phyloP scores from a whole-genome alignment of 2,888 invertebrate species.

The Tigriopus californicus region DNA sequence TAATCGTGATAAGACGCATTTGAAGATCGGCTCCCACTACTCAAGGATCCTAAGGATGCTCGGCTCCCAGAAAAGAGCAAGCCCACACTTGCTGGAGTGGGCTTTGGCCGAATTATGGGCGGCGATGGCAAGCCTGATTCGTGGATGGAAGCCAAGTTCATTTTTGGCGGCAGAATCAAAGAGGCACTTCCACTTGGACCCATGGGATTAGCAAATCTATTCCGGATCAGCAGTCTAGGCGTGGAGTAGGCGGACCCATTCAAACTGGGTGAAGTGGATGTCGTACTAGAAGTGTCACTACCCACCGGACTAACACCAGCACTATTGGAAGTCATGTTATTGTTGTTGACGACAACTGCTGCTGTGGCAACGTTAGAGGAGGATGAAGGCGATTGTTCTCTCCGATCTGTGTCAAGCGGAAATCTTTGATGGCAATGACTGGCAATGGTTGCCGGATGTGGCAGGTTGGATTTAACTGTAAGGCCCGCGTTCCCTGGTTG shows the following conservation, averaged over 20 bases:
- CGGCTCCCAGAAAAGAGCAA: background rate
- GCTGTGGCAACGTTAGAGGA: background rate
- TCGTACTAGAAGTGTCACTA: background rate
- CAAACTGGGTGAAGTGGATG: background rate
- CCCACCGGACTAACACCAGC: background rate
- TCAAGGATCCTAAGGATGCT: conserved; percentile 43
- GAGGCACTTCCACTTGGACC: background rate
- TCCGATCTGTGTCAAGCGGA: background rate
- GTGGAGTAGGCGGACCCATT: background rate
- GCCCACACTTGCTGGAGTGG: background rate
- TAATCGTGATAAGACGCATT: conserved; percentile 36
- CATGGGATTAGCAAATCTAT: background rate
- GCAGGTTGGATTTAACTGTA: no score
- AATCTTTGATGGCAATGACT: no score
- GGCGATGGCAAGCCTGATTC: background rate
- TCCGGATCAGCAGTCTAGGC: background rate
- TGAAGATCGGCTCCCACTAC: conserved; percentile 39
- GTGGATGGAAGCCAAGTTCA: background rate
- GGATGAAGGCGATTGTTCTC: background rate
- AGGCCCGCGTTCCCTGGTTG: background rate
- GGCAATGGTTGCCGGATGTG: no score
- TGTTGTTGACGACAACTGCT: background rate
- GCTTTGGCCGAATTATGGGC: background rate
- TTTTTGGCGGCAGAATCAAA: background rate
- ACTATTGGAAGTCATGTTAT: background rate